phyloP scores from a whole-genome alignment of 2,888 invertebrate genomes.

The Willowsia nigromaculata region DNA sequence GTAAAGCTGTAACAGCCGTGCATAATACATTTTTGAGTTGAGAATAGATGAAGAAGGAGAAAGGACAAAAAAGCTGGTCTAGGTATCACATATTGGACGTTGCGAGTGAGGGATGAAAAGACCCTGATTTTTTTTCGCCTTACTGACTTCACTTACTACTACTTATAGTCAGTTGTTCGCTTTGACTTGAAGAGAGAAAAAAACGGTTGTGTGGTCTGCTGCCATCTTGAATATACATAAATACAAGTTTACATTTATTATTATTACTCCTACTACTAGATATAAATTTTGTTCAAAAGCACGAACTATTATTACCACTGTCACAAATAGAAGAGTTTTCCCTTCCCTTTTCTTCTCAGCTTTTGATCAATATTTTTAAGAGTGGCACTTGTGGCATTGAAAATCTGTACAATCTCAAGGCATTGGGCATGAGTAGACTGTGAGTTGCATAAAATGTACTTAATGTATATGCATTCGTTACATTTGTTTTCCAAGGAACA shows the following conservation, averaged over 20 bases:
- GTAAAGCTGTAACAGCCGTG: background rate
- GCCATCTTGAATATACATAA: constrained; percentile 8
- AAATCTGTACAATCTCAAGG: constrained; percentile 36
- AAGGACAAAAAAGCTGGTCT: background rate
- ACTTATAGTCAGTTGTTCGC: background rate
- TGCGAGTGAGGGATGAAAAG: constrained; percentile 8
- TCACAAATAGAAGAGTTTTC: background rate
- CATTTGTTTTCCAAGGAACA: background rate
- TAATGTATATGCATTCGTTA: background rate
- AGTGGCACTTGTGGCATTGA: constrained; percentile 62
- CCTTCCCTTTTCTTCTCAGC: background rate
- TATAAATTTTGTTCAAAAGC: constrained; percentile 3
- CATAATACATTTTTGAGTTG: background rate
- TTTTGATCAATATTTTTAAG: constrained; percentile 62
- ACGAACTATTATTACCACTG: constrained; percentile 23
- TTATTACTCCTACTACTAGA: background rate
- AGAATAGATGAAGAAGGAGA: background rate
- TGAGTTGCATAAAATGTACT: background rate
- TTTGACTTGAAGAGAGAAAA: background rate
- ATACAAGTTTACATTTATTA: constrained; percentile 6
- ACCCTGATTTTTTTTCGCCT: constrained; percentile 46
- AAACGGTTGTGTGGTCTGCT: background rate
- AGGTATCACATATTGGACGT: background rate
- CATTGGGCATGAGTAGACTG: background rate
- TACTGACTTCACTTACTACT: background rate